phyloP scores from a whole-genome alignment of 2,888 invertebrate species.

The Strigamia maritima region DNA sequence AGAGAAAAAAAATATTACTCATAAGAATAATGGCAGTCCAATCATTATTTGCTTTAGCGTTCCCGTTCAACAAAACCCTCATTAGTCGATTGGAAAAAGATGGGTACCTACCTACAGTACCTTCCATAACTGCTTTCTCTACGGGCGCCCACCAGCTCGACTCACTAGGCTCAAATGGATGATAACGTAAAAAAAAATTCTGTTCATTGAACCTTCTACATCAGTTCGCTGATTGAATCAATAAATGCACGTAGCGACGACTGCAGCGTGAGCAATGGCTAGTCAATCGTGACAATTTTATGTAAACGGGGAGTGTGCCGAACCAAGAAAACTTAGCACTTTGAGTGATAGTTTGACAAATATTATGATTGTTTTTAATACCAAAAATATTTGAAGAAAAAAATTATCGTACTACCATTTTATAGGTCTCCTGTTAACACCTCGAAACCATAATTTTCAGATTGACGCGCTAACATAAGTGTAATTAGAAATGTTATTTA shows the following conservation, averaged over 20 bases:
- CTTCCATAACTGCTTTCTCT: background rate
- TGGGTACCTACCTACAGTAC: background rate
- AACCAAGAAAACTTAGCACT: background rate
- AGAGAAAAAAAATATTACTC: background rate
- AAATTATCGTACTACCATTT: background rate
- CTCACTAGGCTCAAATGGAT: constrained; percentile 3
- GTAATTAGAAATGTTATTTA: too few species aligned
- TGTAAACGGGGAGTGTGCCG: background rate
- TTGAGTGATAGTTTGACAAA: too few species aligned
- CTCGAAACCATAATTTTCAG: too few species aligned
- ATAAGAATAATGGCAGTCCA: background rate
- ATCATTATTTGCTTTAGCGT: constrained; percentile 6
- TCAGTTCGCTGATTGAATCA: constrained; percentile 16
- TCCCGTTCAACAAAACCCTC: background rate
- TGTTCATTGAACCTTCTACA: constrained; percentile 23
- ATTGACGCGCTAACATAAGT: too few species aligned
- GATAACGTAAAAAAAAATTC: constrained; percentile 12
- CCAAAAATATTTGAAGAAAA: too few species aligned
- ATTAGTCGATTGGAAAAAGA: constrained; percentile 19
- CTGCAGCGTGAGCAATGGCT: constrained; percentile 23
- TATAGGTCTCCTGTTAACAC: background rate
- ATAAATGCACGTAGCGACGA: constrained; percentile 8
- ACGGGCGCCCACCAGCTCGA: background rate
- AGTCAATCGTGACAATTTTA: background rate
- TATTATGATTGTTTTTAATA: background rate